These are phyloP conservation scores for Anagyrus pseudococci DNA, from an alignment of 2,888 invertebrate genomes.

Conservation along the genomic window DNA sequence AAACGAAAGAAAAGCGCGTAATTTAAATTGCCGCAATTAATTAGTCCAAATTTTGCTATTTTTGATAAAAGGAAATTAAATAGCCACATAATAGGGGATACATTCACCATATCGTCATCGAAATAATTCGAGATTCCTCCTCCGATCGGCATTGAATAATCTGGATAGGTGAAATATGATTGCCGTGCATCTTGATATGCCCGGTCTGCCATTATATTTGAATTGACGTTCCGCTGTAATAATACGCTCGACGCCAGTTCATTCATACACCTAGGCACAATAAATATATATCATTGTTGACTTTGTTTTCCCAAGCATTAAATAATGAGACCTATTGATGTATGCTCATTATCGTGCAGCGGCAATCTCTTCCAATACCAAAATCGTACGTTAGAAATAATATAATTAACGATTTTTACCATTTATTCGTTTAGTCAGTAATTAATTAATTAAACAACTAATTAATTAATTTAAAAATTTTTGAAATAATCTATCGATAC, in stretches of 20 bases:
- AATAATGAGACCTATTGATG: no score
- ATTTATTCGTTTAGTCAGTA: no score
- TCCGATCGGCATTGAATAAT: slow-evolving; percentile 20
- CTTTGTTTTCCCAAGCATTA: not conserved
- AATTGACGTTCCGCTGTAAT: slow-evolving; percentile 7
- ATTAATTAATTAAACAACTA: no score
- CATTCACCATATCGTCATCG: slow-evolving; percentile 20
- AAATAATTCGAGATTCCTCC: slow-evolving; percentile 18
- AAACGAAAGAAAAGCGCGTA: not conserved
- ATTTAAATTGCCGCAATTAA: no score
- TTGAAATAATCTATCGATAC: no score
- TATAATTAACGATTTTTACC: no score
- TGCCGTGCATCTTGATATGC: slow-evolving; percentile 23
- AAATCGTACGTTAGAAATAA: no score
- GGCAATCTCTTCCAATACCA: no score
- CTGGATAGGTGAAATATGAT: slow-evolving; percentile 20
- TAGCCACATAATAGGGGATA: slow-evolving; percentile 1
- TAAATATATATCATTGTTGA: not conserved
- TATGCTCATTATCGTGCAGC: no score
- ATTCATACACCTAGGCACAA: slow-evolving; percentile 49
- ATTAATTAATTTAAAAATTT: no score
- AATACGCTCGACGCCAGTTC: slow-evolving; percentile 41
- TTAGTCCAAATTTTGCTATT: no score
- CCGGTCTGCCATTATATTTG: slow-evolving; percentile 18
- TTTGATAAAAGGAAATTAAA: not conserved